Evolutionary conservation across 2,888 invertebrate species (phyloP), one percentile per base, ranked within the genome.

Genomic region (Matsumyia berberina): DNA sequence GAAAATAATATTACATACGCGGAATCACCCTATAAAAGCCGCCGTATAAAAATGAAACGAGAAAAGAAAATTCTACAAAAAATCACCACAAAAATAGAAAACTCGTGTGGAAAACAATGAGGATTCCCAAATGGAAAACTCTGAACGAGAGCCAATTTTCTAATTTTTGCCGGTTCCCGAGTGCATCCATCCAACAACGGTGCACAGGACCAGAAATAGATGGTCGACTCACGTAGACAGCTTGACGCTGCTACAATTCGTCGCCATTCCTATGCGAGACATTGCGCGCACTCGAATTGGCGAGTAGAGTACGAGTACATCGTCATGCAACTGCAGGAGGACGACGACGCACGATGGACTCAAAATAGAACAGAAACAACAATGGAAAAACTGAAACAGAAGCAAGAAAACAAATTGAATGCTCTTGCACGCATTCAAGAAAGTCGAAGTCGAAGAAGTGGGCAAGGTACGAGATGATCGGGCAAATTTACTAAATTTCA

Each of bases 191-290:
- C 15, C 44, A 49, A 37, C 37, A 64, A 73, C 44, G 55, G 6
- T 51, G 35, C 12, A 12, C 60, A 53, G 58, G 35, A 44, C 44
- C 24, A 76, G 8, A 55, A 70, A 62, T 55, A 64, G 29, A 85
- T 60, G 70, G 62, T 55, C 77, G 86, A 76, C 72, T 77, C 76
- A 86, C 60, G 86, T 81, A 86, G 86, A 86, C 86, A 86, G 86
- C 86, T 86, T 86, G 86, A 86, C 86, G 86, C 86, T 86, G 51
- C 66, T 55, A 67, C 66, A 73, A 83, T 78, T 78, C 67, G 72
- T 67, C 58, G 72, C 74, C 73, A 69, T 79, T 73, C 57, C 67
- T 69, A 49, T n/a, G 44, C 33, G 39, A 55, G 60, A 62, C 53
- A 46, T 29, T 85, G 57, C 24, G 24, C 24, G 24, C 51, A 69